Conservation (phyloP, 2,797 vertebrate genomes). For the Brachyrhaphis roseni region DNA sequence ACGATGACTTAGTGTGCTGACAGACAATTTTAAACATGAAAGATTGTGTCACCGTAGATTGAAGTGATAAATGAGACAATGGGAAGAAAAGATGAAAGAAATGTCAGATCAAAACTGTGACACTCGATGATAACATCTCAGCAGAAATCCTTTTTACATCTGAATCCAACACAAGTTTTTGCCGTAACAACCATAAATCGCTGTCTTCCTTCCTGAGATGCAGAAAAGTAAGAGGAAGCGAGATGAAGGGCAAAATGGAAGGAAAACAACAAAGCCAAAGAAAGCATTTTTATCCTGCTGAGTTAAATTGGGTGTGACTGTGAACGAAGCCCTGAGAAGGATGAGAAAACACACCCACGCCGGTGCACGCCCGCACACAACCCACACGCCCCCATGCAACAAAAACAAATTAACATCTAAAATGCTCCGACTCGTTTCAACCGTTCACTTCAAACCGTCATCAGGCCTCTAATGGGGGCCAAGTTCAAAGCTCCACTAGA, state of each 20-base stretch:
- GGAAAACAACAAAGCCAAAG: constrained; percentile 64
- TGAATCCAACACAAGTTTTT: constrained; percentile 38
- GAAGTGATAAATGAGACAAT: constrained; percentile 33
- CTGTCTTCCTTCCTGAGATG: constrained; percentile 30
- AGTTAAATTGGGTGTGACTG: constrained; percentile 92
- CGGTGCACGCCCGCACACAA: constrained; percentile 75
- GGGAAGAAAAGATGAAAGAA: constrained; percentile 19
- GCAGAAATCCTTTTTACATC: constrained; percentile 26
- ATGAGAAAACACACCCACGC: constrained; percentile 70
- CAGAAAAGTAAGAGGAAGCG: constrained; percentile 28
- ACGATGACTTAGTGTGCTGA: constrained; percentile 7
- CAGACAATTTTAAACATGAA: constrained; percentile 19
- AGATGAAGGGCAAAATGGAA: constrained; percentile 46
- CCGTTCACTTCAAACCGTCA: constrained; percentile 88
- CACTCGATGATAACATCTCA: constrained; percentile 36
- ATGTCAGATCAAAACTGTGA: constrained; percentile 19
- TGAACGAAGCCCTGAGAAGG: constrained; percentile 83
- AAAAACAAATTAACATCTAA: constrained; percentile 95
- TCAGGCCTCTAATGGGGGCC: constrained; percentile 92
- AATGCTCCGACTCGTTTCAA: constrained; percentile 87
- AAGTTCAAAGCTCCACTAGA: constrained; percentile 91
- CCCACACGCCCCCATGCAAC: constrained; percentile 77
- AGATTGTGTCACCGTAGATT: constrained; percentile 10
- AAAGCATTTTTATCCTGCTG: constrained; percentile 78
- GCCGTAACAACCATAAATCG: constrained; percentile 38